Conservation (phyloP, 2,113 vertebrate species). For the Ammodytes marinus region DNA sequence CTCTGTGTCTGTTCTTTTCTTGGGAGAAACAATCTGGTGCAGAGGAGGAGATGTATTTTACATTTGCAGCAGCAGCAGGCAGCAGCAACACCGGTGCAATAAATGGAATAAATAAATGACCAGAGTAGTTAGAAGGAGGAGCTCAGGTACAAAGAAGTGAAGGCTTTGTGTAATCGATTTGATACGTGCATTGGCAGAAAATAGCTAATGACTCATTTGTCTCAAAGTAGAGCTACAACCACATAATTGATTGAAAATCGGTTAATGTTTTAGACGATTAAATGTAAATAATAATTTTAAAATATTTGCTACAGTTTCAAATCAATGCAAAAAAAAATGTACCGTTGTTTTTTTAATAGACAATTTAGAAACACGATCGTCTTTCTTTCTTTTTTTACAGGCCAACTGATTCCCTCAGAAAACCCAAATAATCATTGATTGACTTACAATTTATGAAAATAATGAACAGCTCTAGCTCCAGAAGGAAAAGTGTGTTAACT, state of each 20-base stretch:
- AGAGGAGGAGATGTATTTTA: slow-evolving; percentile 7
- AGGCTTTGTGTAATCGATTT: background rate
- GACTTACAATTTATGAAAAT: background rate
- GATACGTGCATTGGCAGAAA: background rate
- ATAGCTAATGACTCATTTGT: background rate
- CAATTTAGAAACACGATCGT: background rate
- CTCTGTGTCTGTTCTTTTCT: background rate
- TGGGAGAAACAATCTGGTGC: background rate
- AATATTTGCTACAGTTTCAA: background rate
- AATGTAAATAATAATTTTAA: background rate
- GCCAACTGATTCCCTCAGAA: background rate
- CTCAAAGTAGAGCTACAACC: no score
- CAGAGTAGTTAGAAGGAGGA: background rate
- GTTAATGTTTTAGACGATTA: no score
- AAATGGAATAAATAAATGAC: background rate
- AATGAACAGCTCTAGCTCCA: background rate
- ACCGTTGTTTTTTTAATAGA: background rate
- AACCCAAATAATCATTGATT: background rate
- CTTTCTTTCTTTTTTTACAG: background rate
- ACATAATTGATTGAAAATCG: no score
- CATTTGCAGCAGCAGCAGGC: background rate
- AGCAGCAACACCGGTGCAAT: background rate
- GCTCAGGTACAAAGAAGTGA: background rate
- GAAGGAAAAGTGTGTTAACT: background rate
- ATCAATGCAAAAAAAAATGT: background rate